Conservation (phyloP, 2,888 invertebrate genomes). For the Lasioglossum figueresi region DNA sequence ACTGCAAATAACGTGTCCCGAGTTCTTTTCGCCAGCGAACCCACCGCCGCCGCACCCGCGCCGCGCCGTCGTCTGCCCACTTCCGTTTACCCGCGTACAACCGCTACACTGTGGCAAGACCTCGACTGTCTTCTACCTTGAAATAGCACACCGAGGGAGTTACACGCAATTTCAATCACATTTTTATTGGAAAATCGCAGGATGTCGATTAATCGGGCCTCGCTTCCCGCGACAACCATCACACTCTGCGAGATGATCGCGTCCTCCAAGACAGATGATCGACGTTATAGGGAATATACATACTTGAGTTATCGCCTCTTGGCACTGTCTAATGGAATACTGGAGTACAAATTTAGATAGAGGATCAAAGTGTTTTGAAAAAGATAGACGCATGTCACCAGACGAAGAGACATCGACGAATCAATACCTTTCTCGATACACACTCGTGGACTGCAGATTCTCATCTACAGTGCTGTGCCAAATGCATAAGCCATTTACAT, state of each 20-base stretch:
- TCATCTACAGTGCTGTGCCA: no score
- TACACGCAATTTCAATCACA: conserved; percentile 49
- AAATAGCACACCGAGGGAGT: conserved; percentile 1
- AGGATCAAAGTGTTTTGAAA: neutral
- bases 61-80: neutral
- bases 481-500: no score
- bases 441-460: no score
- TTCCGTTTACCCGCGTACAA: neutral
- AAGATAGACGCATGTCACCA: neutral
- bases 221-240: neutral
- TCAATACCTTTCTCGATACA: no score
- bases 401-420: no score
- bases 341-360: conserved; percentile 20
- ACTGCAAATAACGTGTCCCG: conserved; percentile 52
- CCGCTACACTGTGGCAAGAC: neutral
- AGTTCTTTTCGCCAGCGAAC: neutral
- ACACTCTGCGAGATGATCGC: conserved; percentile 16
- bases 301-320: conserved; percentile 26
- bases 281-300: conserved; percentile 29
- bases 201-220: conserved; percentile 46
- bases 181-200: conserved; percentile 11
- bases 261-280: conserved; percentile 29
- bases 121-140: neutral
- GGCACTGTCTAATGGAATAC: conserved; percentile 51
- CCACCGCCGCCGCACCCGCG: neutral